These are phyloP conservation scores for Psittacula cyanocephala DNA, from an alignment of 2,113 vertebrate genomes.

Conservation along the genomic window DNA sequence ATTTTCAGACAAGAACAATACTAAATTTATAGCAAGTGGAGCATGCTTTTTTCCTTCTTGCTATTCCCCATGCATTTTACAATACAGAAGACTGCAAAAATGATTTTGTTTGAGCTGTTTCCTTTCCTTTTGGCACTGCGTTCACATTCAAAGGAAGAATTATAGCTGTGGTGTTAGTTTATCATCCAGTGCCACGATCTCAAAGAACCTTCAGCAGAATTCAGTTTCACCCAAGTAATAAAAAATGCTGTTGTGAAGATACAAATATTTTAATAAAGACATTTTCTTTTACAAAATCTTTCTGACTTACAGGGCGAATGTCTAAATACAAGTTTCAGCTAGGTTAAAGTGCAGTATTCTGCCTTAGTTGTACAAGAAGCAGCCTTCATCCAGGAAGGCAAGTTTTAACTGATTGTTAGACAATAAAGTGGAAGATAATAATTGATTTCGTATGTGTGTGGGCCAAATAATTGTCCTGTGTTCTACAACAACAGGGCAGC, in stretches of 20 bases:
- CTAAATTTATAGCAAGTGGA: background rate
- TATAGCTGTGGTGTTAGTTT: constrained; percentile 4
- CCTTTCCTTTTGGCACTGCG: constrained; percentile 19
- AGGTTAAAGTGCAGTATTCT: background rate
- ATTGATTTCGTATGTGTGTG: background rate
- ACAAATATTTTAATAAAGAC: background rate
- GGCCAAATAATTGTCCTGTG: background rate
- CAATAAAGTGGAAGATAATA: background rate
- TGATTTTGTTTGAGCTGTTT: constrained; percentile 22
- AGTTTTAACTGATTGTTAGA: background rate
- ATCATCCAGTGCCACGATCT: background rate
- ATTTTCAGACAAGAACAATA: constrained; percentile 18
- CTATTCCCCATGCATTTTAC: constrained; percentile 4
- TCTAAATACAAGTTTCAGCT: background rate
- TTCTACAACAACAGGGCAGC: background rate
- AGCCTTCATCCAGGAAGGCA: background rate
- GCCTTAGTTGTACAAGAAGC: background rate
- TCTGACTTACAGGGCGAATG: background rate
- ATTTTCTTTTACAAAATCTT: background rate
- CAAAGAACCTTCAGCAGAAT: background rate
- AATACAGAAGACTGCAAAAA: background rate
- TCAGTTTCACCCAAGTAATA: background rate
- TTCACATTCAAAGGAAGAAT: constrained; percentile 7
- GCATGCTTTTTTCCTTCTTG: background rate
- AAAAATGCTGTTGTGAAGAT: background rate